Percentiles rank a stretch among this genome's conserved stretches.
These are phyloP conservation scores for Corythoichthys intestinalis DNA, from an alignment of 2,113 vertebrate genomes.

Conservation along the genomic window DNA sequence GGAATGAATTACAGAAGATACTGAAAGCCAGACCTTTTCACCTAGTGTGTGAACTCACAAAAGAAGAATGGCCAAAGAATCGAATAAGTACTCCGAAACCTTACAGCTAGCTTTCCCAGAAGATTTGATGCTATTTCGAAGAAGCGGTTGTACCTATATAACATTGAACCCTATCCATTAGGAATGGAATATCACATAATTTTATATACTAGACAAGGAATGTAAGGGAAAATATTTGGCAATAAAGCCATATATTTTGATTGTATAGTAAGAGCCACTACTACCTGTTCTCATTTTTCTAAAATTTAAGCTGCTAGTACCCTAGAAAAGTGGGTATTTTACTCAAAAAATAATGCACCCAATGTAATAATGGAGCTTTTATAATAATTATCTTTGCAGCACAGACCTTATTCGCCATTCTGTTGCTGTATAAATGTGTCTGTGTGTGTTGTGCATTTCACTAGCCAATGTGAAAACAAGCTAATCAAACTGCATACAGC, in stretches of 20 bases:
- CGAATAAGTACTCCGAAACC: background rate
- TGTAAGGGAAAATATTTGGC: background rate
- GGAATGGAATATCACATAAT: no score
- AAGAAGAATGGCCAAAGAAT: no score
- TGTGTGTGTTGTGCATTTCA: background rate
- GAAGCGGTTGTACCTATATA: no score
- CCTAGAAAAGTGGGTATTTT: constrained; percentile 2
- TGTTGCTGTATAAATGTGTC: constrained; percentile 2
- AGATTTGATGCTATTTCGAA: background rate
- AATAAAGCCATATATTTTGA: background rate
- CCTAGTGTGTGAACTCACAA: no score
- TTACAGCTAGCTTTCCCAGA: background rate
- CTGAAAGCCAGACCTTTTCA: no score
- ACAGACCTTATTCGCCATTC: constrained; percentile 17
- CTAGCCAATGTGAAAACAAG: constrained; percentile 35
- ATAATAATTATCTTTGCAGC: constrained; percentile 36
- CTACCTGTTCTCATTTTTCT: background rate
- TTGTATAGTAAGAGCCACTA: background rate
- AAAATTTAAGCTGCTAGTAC: constrained; percentile 1
- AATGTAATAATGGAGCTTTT: constrained; percentile 18
- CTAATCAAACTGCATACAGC: constrained; percentile 61
- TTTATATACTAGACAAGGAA: no score
- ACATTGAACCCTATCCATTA: no score
- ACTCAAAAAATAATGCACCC: constrained; percentile 6
- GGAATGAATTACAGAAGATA: no score